Evolutionary conservation across 2,113 vertebrate genomes (phyloP).

Genomic region (Pomatorhinus ruficollis): DNA sequence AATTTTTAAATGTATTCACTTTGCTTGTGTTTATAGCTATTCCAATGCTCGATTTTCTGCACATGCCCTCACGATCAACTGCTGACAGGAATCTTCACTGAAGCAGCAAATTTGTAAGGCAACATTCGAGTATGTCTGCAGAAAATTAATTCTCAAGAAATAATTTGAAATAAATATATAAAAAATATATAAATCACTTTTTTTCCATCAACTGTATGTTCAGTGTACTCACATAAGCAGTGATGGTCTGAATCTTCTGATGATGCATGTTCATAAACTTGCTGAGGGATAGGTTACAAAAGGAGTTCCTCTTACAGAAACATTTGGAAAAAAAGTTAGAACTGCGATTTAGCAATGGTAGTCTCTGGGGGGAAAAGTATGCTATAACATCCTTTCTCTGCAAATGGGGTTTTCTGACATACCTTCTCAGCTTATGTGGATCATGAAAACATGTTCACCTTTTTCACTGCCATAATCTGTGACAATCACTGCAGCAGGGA

Average conservation of each 20-base stretch:
- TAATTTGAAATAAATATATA: not conserved
- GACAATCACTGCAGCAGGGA: not conserved
- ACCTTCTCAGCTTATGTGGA: not conserved
- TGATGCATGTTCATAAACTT: not conserved
- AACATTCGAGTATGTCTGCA: not conserved
- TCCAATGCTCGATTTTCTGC: not conserved
- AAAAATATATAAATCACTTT: not conserved
- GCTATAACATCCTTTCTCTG: not conserved
- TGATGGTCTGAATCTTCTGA: not conserved
- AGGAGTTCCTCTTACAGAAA: not conserved
- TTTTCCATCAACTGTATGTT: not conserved
- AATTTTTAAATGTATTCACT: not conserved
- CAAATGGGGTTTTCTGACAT: not conserved
- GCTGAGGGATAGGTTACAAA: not conserved
- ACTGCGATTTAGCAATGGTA: not conserved
- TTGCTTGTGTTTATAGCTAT: not conserved
- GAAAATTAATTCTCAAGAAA: not conserved
- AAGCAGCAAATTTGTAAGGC: not conserved
- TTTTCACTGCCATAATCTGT: not conserved
- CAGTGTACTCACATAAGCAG: not conserved
- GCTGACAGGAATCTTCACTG: not conserved
- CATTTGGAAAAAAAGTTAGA: not conserved
- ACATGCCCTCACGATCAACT: not conserved
- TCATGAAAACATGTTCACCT: not conserved
- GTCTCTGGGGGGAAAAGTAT: not conserved